Base-by-base conservation (phyloP, 2,113 vertebrate species). In the Oncorhynchus masou region DNA sequence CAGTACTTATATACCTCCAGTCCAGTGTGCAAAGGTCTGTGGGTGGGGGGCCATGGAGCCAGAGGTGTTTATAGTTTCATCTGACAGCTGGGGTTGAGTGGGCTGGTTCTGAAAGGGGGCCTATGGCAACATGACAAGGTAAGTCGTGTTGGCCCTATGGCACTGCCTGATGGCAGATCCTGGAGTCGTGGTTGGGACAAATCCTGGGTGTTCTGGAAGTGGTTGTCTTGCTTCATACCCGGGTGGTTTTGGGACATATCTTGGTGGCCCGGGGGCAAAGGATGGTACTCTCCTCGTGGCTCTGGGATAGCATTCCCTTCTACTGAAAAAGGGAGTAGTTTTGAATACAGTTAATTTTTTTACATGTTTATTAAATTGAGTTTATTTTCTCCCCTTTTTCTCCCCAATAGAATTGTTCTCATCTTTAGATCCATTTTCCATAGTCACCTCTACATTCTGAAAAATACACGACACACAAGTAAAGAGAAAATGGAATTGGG, bases 241-340 rank as follows among this genome's bases (percentile, higher is more conserved):
- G 60, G 68, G 34, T 39, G 68, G 0, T 39, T 89, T 60, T 85
- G 85, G 16, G 27, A 70, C 22, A 77, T 80, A 6, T 71, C 79
- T 15, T 82, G 81, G 69, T 86, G 83, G 45, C 86, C 84, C 8
- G 8, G 54, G n/a, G 85, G 85, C 4, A 82, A 25, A 70, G 85
- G 83, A 60, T 82, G 65, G 19, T 90, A 74, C 5, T 76, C 9
- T 22, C 6, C 81, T 13, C 82, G 74, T 0, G 70, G 4, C 65
- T 88, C 88, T 74, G 90, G 88, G n/a, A 92, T 4, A 3, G 74
- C 78, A 4, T 92, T 92, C 59, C 88, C 92, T 81, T 91, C 88
- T 25, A 89, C 89, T 92, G 85, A 57, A 69, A n/a, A 74, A 0
- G 34, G 70, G 27, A 48, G 9, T 45, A 11, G 39, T 45, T 45